These are phyloP conservation scores for Tubiluchus corallicola DNA, from an alignment of 2,888 invertebrate genomes.

Conservation along the genomic window DNA sequence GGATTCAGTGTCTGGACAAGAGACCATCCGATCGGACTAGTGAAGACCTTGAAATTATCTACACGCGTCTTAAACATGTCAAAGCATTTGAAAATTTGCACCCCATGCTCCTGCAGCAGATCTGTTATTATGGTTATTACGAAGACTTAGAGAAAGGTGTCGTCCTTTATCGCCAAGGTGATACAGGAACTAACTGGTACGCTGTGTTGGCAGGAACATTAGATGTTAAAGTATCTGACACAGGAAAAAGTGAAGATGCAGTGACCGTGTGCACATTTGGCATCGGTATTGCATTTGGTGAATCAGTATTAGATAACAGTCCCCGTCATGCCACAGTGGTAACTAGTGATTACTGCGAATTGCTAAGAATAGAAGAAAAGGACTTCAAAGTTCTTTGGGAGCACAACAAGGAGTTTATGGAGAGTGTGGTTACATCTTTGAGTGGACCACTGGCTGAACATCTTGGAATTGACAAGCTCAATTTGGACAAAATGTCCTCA, in stretches of 20 bases:
- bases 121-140: constrained; percentile 29
- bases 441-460: too few relatives aligned
- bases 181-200: constrained; percentile 58
- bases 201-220: constrained; percentile 50
- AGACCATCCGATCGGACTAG: constrained; percentile 52
- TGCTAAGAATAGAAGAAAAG: constrained; percentile 51
- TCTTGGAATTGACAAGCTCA: too few relatives aligned
- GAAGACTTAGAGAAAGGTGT: constrained; percentile 25
- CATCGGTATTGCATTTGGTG: constrained; percentile 55
- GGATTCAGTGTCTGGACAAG: too few relatives aligned
- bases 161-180: constrained; percentile 54
- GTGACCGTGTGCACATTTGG: constrained; percentile 47
- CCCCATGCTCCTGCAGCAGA: constrained; percentile 37
- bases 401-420: too few relatives aligned
- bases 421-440: too few relatives aligned
- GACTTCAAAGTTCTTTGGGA: constrained; percentile 59
- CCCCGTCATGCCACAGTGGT: constrained; percentile 50
- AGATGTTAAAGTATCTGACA: constrained; percentile 41
- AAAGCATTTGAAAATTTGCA: constrained; percentile 35
- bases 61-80: constrained; percentile 27
- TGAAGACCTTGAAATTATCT: constrained; percentile 51
- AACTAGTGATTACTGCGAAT: constrained; percentile 51
- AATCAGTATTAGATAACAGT: constrained; percentile 49
- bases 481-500: too few relatives aligned
- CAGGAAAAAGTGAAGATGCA: constrained; percentile 37